Evolutionary conservation across 1,140 invertebrate genomes (phyloP).

Genomic region (Monomorium pharaonis): DNA sequence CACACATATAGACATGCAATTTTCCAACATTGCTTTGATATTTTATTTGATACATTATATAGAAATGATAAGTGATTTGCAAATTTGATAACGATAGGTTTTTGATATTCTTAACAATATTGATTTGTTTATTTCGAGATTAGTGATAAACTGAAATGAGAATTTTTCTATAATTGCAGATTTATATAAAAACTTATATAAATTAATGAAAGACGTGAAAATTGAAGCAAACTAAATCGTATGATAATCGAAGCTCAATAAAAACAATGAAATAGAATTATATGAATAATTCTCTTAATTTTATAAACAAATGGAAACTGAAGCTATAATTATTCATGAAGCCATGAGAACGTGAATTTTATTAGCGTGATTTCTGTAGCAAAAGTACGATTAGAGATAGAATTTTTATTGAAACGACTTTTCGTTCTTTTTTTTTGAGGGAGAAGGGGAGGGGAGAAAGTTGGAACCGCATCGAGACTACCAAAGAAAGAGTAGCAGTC

Average conservation of each 20-base stretch:
- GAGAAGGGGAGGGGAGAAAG: slow-evolving; percentile 1
- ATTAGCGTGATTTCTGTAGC: slow-evolving; percentile 1
- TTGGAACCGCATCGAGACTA: slow-evolving; percentile 49
- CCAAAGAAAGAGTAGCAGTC: slow-evolving; percentile 7
- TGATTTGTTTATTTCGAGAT: not conserved
- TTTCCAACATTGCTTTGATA: slow-evolving; percentile 25
- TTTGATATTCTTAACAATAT: not conserved
- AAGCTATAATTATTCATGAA: not conserved
- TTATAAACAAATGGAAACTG: not conserved
- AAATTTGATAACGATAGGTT: not conserved
- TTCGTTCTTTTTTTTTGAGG: not conserved
- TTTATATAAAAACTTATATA: not conserved
- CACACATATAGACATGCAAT: slow-evolving; percentile 5
- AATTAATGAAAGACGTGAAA: not conserved
- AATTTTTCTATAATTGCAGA: not conserved
- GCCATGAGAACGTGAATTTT: no score
- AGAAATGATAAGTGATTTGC: not conserved
- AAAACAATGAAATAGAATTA: not conserved
- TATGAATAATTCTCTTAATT: not conserved
- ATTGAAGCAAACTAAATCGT: not conserved
- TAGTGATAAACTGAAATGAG: not conserved
- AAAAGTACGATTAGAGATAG: slow-evolving; percentile 32
- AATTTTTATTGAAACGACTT: slow-evolving; percentile 21
- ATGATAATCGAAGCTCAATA: not conserved
- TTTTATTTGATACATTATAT: slow-evolving; percentile 10